Percentiles rank a stretch among this genome's conserved stretches.
Evolutionary conservation across 1,140 invertebrate species (phyloP).

Genomic region (Geopemphigus sp.): DNA sequence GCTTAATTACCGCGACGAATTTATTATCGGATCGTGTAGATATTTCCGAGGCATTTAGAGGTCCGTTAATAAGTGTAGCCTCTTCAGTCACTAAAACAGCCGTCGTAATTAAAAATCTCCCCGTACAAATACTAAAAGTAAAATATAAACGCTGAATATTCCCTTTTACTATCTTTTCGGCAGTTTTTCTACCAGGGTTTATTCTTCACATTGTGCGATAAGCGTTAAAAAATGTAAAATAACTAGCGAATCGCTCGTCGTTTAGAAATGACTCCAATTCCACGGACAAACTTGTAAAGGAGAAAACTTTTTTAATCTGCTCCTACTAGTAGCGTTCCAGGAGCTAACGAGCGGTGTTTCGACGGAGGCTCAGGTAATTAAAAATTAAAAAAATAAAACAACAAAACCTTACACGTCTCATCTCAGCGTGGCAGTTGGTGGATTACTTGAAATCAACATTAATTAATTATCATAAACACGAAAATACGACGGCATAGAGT

Average conservation of each 20-base stretch:
- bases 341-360: slow-evolving; percentile 20
- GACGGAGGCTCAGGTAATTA: slow-evolving; percentile 26
- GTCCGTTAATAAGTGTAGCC: background rate
- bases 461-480: slow-evolving; percentile 20
- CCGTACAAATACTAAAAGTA: background rate
- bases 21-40: background rate
- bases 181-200: background rate
- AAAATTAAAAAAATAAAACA: slow-evolving; percentile 13
- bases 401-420: background rate
- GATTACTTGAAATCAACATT: slow-evolving; percentile 36
- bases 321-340: background rate
- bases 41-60: background rate
- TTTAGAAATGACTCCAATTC: slow-evolving; percentile 1
- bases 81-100: background rate
- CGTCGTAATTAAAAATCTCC: slow-evolving; percentile 19
- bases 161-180: background rate
- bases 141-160: background rate
- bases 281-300: slow-evolving; percentile 30
- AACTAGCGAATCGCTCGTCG: slow-evolving; percentile 33
- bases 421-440: background rate
- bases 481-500: background rate
- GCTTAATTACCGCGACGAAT: background rate
- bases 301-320: slow-evolving; percentile 48
- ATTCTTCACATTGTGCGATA: slow-evolving; percentile 33
- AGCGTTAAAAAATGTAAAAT: slow-evolving; percentile 29